Evolutionary conservation across 2,888 invertebrate genomes (phyloP), one percentile per base, ranked within the genome.

Genomic region (Odontocerum albicorne): DNA sequence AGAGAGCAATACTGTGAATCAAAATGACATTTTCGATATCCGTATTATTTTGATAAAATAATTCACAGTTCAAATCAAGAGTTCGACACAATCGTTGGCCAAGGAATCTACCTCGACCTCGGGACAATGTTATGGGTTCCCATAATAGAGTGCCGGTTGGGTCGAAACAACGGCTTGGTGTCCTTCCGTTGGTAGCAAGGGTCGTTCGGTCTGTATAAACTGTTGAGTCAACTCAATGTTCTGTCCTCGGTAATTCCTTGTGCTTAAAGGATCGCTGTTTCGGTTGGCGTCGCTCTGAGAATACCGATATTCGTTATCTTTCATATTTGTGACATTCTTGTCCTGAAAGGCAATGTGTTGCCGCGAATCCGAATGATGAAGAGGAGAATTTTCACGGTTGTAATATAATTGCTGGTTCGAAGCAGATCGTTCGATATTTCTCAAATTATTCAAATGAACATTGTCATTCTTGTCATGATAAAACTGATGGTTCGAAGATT

Each of bases 91-190:
- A n/a, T 57, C 57, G 15, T 19, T 32, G 51, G 52, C 46, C 53
- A 57, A 55, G 49, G 45, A 45, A 33, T 44, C 44, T 12, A 32
- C 33, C 43, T 46, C 55, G 50, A 45, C 53, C 46, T 40, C 21
- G 10, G 13, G 46, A 42, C 44, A 55, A 36, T 58, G 60, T 55
- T 60, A 60, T 47, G 60, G 53, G 45, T 57, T 55, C 2, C 52
- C 50, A 35, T 60, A 60, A 38, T 55, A 60, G 8, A 60, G 22
- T 10, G 57, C 39, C 21, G 57, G 55, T 39, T 60, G 60, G 2
- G 60, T 60, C 1, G 60, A 40, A n/a, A 60, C 52, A 2, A 60
- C 55, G 4, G 60, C 55, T 13, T 58, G 55, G 27, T 58, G 60
- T 6, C 50, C 43, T 6, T 60, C 60, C 13, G 49, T 17, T n/a